These are phyloP conservation scores for Ellobius talpinus DNA, from an alignment of 2,113 vertebrate species.

Conservation along the genomic window DNA sequence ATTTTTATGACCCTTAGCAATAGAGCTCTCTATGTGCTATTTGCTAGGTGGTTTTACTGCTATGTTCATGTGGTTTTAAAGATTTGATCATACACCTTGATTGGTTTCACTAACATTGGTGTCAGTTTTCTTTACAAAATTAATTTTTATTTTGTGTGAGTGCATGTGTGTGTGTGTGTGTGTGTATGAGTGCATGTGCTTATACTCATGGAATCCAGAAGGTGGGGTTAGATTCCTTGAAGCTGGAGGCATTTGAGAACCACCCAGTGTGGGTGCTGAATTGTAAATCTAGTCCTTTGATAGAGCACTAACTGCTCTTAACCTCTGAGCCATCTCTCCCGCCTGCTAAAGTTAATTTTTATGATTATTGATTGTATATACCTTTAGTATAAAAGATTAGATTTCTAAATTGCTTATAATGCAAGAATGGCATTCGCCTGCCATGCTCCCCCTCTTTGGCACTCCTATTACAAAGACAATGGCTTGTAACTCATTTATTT, in stretches of 20 bases:
- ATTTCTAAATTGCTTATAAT: background rate
- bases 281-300: background rate
- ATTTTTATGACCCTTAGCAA: background rate
- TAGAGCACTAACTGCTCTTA: background rate
- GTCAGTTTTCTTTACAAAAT: background rate
- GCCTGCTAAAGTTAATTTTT: background rate
- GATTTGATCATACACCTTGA: background rate
- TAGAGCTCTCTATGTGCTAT: background rate
- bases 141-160: background rate
- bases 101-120: conserved; percentile 28
- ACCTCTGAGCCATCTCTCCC: background rate
- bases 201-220: background rate
- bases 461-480: background rate
- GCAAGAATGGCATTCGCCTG: background rate
- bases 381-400: background rate
- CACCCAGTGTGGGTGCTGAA: background rate
- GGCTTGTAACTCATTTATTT: background rate
- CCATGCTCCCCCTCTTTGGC: background rate
- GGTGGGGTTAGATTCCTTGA: background rate
- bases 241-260: background rate
- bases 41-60: background rate
- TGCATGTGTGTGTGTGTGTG: background rate
- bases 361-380: background rate
- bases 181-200: background rate
- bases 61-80: background rate